Percentiles rank a stretch among this genome's conserved stretches.
Evolutionary conservation across 2,797 vertebrate species (phyloP).

Genomic region (Urosaurus nigricauda): DNA sequence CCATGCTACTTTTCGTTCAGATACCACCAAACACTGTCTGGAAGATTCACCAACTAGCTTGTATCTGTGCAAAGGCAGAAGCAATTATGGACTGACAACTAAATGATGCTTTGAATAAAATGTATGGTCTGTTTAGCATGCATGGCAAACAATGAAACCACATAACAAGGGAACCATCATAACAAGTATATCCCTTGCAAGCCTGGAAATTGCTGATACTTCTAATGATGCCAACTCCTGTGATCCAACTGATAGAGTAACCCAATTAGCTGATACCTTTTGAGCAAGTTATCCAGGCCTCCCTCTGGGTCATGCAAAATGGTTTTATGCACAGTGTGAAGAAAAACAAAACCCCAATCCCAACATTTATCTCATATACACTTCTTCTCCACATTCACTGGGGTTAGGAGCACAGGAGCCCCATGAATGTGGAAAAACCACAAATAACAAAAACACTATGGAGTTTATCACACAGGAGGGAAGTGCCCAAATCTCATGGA

Average conservation of each 20-base stretch:
- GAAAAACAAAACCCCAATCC: not conserved
- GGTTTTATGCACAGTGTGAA: not conserved
- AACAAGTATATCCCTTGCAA: not conserved
- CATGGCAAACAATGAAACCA: not conserved
- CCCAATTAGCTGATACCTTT: not conserved
- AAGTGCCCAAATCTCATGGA: too few species aligned
- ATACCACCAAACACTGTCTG: slow-evolving; percentile 59
- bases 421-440: too few species aligned
- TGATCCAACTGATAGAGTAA: not conserved
- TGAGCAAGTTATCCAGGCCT: not conserved
- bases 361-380: too few species aligned
- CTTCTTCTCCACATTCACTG: too few species aligned
- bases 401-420: too few species aligned
- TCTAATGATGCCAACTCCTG: not conserved
- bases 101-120: not conserved
- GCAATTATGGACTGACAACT: slow-evolving; percentile 9
- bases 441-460: too few species aligned
- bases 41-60: slow-evolving; percentile 65
- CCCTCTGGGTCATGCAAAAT: not conserved
- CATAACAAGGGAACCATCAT: not conserved
- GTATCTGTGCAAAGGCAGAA: slow-evolving; percentile 64
- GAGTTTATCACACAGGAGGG: too few species aligned
- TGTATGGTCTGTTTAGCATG: not conserved
- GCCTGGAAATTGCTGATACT: not conserved
- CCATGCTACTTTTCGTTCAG: slow-evolving; percentile 52